Base-by-base conservation (phyloP, 1,140 invertebrate genomes). In the Hirudo medicinalis region DNA sequence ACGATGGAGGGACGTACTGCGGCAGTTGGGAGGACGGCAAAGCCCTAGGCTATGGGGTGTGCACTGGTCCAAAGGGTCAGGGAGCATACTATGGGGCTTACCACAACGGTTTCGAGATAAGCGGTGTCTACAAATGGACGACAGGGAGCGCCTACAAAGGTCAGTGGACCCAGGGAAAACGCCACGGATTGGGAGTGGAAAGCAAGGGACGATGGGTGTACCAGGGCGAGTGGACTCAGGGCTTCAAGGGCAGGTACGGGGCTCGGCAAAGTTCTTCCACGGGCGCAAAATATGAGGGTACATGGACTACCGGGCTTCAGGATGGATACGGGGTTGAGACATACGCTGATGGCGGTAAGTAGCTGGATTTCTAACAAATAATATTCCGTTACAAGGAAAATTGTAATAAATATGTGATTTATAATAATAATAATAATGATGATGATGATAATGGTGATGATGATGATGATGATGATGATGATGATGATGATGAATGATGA, bases 271-370 rank as follows among this genome's bases (percentile, higher is more conserved):
- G 92, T 76, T 89, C 90, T 22, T 90, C 92, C 57, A 95, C 94
- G 72, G 92, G 90, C 54, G 96, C 96, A 76, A 94, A 94, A 81
- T 99, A 99, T 84, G 94, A 99, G 83, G 97, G 97, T 75, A 99
- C 96, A 55, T 99, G 97, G 97, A 93, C 95, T 68, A 94, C 91
- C 77, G 96, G 96, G 70, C 86, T 98, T 54, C 96, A 99, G 82
- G 97, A 99, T 82, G 97, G 97, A 71, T 99, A 99, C 82, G 97
- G 97, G 71, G 97, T 94, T 19, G 97, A 99, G 85, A 97, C 95
- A 57, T 99, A 99, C 79, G 95, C 94, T 49, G 97, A 99, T 84
- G 93, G 93, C 80, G 96, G 96, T 97, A 84, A 78, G 78, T 77
- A 54, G 32, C 6, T 63, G 29, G 19, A 9, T n/a, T n/a, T n/a